Base-by-base conservation (phyloP, 2,888 invertebrate species). In the Dinocampus coccinellae region DNA sequence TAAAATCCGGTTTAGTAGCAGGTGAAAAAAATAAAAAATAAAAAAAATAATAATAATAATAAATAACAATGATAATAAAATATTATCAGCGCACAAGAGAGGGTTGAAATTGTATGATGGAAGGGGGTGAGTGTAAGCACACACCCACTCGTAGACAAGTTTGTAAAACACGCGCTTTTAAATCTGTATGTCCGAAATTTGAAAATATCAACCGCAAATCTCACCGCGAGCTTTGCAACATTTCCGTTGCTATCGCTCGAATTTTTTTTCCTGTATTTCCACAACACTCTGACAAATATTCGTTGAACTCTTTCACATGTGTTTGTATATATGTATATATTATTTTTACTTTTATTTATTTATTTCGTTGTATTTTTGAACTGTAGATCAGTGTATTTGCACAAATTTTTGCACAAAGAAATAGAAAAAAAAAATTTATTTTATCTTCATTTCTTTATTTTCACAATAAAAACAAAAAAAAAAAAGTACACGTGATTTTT, bases 141-240 rank as follows among this genome's bases (percentile, higher is more conserved):
- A 13, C 26, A 39, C 39, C 20, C 47, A 29, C n/a, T 47, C 6
- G 16, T 6, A n/a, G 6, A 47, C 47, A 16, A 16, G 47, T 47
- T 47, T 47, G 47, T 1, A 26, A 24, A 22, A 63, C 39, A 63
- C 63, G 11, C 55, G 55, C 26, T 55, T 26, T 55, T 13, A 24
- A 55, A 55, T 11, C 55, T 24, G 55, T 55, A n/a, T 55, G 55
- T 55, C 55, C 55, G 22, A 11, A 34, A n/a, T 29, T 29, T 34
- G 29, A 20, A 33, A 33, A 58, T n/a, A 26, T 13, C 20, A 53
- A 55, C 55, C 33, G 7, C 20, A 34, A 58, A 58, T 70, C 36
- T 53, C 66, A 66, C 57, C 66, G 57, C 20, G 57, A 66, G 42
- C 61, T 70, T 69, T 70, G 58, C 66, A 73, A 63, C 67, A 52